These are phyloP conservation scores for Malacosoma neustria DNA, from an alignment of 2,888 invertebrate species.

Conservation along the genomic window DNA sequence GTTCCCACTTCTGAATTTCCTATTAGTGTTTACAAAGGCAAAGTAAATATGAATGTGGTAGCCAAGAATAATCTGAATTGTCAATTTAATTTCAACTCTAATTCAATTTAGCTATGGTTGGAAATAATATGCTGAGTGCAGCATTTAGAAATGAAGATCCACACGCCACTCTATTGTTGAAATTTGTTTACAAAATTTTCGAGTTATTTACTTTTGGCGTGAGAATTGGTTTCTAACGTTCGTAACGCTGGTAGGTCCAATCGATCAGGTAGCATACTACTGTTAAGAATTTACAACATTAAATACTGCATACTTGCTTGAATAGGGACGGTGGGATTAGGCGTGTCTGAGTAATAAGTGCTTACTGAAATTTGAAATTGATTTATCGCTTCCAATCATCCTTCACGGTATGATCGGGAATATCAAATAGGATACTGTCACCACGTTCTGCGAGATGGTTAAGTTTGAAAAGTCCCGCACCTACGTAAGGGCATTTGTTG, in stretches of 20 bases:
- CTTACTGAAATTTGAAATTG: too few relatives aligned
- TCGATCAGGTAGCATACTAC: conserved; percentile 57
- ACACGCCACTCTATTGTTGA: conserved; percentile 50
- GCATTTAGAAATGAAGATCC: conserved; percentile 48
- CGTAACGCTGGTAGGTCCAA: conserved; percentile 64
- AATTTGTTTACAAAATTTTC: conserved; percentile 62
- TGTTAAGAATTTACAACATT: conserved; percentile 49
- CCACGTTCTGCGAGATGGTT: too few relatives aligned
- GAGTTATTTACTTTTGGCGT: conserved; percentile 65
- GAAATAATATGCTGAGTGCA: conserved; percentile 15
- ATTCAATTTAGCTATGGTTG: conserved; percentile 13
- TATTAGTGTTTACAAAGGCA: conserved; percentile 71
- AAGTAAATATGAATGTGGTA: conserved; percentile 57
- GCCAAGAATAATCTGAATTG: conserved; percentile 33
- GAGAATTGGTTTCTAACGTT: conserved; percentile 67
- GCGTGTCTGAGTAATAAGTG: too few relatives aligned
- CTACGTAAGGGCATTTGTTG: too few relatives aligned
- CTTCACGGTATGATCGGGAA: too few relatives aligned
- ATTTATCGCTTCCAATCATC: too few relatives aligned
- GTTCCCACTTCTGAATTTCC: conserved; percentile 70
- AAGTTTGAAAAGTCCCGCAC: too few relatives aligned
- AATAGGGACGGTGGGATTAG: too few relatives aligned
- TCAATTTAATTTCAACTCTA: conserved; percentile 20
- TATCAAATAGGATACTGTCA: too few relatives aligned
- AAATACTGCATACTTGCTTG: too few relatives aligned